A percentile compares a stretch with the other conserved stretches of the same genome.
Evolutionary conservation across 2,888 invertebrate species (phyloP).

Genomic region (Heliconius ismenius): DNA sequence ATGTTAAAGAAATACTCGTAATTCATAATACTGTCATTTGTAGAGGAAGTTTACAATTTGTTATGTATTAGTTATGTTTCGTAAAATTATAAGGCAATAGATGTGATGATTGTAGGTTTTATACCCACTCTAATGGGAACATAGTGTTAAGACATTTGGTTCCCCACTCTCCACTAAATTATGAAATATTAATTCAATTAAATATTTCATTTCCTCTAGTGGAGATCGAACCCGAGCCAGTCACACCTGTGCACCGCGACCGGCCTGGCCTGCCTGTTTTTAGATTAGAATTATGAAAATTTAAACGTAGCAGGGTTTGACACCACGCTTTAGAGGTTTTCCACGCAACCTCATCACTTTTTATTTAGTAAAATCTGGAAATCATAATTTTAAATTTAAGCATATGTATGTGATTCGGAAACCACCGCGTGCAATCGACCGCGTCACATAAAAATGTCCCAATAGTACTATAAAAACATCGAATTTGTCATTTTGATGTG

Average conservation of each 20-base stretch:
- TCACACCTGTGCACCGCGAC: too few species aligned
- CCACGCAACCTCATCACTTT: too few species aligned
- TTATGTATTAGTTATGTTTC: not conserved
- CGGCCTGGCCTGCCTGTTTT: too few species aligned
- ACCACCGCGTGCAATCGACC: constrained; percentile 3
- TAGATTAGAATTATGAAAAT: too few species aligned
- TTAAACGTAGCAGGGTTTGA: too few species aligned
- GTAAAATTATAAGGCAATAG: not conserved
- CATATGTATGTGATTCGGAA: not conserved
- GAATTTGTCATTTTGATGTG: not conserved
- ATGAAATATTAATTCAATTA: too few species aligned
- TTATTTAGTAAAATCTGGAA: too few species aligned
- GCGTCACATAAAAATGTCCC: constrained; percentile 2
- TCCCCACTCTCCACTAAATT: not conserved
- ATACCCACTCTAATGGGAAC: not conserved
- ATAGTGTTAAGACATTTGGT: not conserved
- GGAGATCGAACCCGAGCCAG: too few species aligned
- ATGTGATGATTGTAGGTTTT: not conserved
- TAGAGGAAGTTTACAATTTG: constrained; percentile 31
- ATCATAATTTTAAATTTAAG: not conserved
- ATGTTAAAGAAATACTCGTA: constrained; percentile 38
- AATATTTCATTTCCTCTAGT: too few species aligned
- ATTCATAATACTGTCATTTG: constrained; percentile 36
- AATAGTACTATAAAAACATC: not conserved
- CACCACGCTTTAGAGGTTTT: too few species aligned